Percentiles rank a stretch among this genome's conserved stretches.
phyloP scores from a whole-genome alignment of 2,113 vertebrate genomes.

The Calidris pugnax region DNA sequence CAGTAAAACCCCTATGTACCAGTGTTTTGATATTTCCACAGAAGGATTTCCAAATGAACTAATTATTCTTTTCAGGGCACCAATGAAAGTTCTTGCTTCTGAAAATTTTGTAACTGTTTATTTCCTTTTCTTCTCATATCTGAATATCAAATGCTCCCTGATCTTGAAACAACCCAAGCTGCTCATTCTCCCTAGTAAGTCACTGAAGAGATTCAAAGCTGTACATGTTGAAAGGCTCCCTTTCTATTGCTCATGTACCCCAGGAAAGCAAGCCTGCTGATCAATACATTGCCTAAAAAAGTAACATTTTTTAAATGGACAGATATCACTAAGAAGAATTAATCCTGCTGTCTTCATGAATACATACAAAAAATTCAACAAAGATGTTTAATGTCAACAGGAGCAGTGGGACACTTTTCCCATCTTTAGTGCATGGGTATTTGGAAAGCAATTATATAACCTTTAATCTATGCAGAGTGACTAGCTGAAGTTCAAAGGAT shows the following conservation, averaged over 20 bases:
- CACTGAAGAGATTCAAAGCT: not conserved
- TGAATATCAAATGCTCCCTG: not conserved
- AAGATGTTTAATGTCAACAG: not conserved
- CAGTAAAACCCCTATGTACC: not conserved
- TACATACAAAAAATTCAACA: not conserved
- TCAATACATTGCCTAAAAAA: not conserved
- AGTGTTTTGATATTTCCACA: not conserved
- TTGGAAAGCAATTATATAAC: not conserved
- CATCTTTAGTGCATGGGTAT: not conserved
- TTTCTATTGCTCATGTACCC: not conserved
- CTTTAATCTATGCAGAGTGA: not conserved
- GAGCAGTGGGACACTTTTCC: not conserved
- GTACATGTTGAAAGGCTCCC: not conserved
- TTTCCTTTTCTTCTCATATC: not conserved
- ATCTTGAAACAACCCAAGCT: not conserved
- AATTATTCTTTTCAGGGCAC: not conserved
- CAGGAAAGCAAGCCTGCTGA: not conserved
- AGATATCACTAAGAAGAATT: not conserved
- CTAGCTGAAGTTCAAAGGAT: not conserved
- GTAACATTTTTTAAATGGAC: not conserved
- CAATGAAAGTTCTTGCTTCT: not conserved
- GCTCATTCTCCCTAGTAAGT: not conserved
- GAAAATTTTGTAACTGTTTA: not conserved
- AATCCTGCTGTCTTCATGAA: not conserved
- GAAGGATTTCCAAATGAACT: not conserved